phyloP scores from a whole-genome alignment of 2,888 invertebrate species.

The Clepsis dumicolana region DNA sequence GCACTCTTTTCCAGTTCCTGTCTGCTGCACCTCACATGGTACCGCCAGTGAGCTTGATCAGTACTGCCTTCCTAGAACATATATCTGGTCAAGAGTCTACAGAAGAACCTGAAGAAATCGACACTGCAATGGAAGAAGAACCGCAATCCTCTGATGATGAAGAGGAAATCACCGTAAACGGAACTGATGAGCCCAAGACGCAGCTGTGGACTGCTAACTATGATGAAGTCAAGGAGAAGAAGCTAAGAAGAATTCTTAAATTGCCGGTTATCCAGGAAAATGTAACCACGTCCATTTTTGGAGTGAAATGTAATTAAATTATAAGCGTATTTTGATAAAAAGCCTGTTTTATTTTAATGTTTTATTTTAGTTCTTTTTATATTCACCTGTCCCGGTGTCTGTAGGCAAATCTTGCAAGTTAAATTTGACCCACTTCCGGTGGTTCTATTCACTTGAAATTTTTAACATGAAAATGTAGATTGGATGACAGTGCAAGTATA shows the following conservation, averaged over 20 bases:
- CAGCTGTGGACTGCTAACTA: conserved; percentile 78
- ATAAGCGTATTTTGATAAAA: background rate
- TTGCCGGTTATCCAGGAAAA: conserved; percentile 68
- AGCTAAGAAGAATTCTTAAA: conserved; percentile 69
- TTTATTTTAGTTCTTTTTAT: too few species aligned
- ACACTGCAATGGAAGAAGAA: conserved; percentile 61
- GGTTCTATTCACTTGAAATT: too few species aligned
- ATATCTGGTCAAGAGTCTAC: conserved; percentile 67
- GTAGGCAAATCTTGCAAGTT: too few species aligned
- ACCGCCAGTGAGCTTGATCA: conserved; percentile 74
- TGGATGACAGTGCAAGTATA: too few species aligned
- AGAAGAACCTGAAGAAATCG: conserved; percentile 54
- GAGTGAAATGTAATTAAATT: conserved; percentile 52
- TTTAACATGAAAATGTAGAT: too few species aligned
- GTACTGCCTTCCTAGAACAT: conserved; percentile 74
- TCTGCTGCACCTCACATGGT: conserved; percentile 79
- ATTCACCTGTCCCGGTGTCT: too few species aligned
- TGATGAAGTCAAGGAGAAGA: conserved; percentile 78
- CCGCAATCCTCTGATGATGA: conserved; percentile 70
- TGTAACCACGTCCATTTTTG: conserved; percentile 64
- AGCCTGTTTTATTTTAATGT: conserved; percentile 22
- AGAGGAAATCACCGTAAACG: conserved; percentile 52
- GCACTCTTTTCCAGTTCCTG: conserved; percentile 67
- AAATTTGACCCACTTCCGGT: too few species aligned
- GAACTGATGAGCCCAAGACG: conserved; percentile 58